These are phyloP conservation scores for Proisotoma minuta DNA, from an alignment of 2,888 invertebrate genomes.

Conservation along the genomic window DNA sequence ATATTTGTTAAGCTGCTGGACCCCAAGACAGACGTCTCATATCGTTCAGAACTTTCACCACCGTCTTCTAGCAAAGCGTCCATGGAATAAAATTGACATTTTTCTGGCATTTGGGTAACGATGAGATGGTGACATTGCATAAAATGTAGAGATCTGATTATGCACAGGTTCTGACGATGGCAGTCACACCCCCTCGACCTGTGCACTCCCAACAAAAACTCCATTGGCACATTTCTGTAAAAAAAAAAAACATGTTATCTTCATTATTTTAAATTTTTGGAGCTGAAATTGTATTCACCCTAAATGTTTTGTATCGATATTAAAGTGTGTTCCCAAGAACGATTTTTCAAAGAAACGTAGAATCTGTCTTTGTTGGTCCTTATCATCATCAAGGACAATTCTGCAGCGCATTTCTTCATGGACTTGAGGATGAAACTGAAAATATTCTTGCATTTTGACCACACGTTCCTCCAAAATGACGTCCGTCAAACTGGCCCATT, in stretches of 20 bases:
- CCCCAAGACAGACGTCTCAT: background rate
- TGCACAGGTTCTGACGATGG: constrained; percentile 23
- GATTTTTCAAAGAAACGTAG: background rate
- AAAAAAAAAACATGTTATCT: no score
- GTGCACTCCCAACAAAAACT: background rate
- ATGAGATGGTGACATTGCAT: constrained; percentile 31
- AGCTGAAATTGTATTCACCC: no score
- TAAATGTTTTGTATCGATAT: background rate
- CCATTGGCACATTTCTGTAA: background rate
- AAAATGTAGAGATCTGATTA: constrained; percentile 26
- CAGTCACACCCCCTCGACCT: constrained; percentile 34
- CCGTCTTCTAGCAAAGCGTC: background rate
- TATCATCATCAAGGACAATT: background rate
- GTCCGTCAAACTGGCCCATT: constrained; percentile 32
- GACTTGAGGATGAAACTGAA: constrained; percentile 9
- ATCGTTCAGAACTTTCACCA: background rate
- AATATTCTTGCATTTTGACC: constrained; percentile 4
- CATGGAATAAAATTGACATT: constrained; percentile 24
- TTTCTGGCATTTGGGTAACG: constrained; percentile 26
- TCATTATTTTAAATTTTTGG: no score
- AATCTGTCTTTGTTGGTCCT: background rate
- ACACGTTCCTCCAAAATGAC: constrained; percentile 23
- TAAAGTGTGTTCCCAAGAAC: background rate
- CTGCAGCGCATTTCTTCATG: constrained; percentile 7
- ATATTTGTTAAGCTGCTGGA: constrained; percentile 8